Conservation (phyloP, 1,140 invertebrate species). For the Leptopilina boulardi region DNA sequence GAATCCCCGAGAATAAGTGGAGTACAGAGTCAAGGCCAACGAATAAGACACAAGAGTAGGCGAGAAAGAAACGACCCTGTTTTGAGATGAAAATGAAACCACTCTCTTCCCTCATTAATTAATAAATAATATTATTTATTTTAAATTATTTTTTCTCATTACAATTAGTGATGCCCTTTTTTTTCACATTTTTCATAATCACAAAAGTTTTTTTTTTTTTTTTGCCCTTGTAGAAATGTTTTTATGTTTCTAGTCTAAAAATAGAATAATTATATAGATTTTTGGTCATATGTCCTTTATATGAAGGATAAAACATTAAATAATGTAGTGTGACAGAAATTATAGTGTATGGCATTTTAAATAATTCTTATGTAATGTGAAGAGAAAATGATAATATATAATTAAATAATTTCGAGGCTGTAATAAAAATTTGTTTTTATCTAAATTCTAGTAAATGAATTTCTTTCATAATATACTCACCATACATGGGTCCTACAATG, state of each 20-base stretch:
- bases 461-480: constrained; percentile 80
- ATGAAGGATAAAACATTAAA: no score
- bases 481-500: constrained; percentile 88
- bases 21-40: constrained; percentile 29
- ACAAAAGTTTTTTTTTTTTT: neutral
- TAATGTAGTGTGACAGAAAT: no score
- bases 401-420: neutral
- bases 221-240: no score
- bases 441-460: no score
- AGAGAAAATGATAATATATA: neutral
- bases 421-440: no score
- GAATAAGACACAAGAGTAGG: constrained; percentile 19
- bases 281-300: no score
- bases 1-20: neutral
- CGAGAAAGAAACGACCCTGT: constrained; percentile 28
- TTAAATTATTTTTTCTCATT: neutral
- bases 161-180: neutral
- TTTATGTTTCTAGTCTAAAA: no score
- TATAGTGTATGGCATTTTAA: neutral
- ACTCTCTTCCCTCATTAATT: constrained; percentile 4
- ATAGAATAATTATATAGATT: no score
- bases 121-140: neutral
- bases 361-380: neutral
- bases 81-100: constrained; percentile 13
- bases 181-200: no score